These are phyloP conservation scores for Vulpes lagopus DNA, from an alignment of 2,113 vertebrate species.

Conservation along the genomic window DNA sequence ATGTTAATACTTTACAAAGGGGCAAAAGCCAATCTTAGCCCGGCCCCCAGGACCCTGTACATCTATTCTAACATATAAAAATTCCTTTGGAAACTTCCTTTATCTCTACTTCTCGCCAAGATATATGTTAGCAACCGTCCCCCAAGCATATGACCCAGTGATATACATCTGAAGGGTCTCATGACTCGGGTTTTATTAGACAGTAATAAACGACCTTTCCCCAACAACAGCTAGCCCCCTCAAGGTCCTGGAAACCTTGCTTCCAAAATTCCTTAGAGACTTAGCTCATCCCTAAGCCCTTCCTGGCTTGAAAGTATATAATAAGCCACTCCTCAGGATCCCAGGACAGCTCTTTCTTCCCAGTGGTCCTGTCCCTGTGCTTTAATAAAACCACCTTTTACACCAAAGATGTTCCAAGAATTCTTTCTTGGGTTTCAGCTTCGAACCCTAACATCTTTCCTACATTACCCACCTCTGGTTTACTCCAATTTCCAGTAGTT, in stretches of 20 bases:
- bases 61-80: neutral
- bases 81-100: neutral
- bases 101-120: neutral
- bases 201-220: neutral
- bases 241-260: neutral
- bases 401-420: neutral
- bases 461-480: neutral
- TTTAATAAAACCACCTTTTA: neutral
- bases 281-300: neutral
- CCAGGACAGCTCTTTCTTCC: neutral
- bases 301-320: neutral
- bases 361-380: neutral
- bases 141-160: neutral
- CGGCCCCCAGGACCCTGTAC: neutral
- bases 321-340: neutral
- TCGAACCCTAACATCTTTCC: neutral
- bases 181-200: neutral
- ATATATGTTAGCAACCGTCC: neutral
- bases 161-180: neutral
- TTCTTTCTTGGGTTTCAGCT: neutral
- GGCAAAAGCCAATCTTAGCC: neutral
- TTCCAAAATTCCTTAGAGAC: neutral
- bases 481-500: neutral
- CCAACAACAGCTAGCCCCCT: neutral
- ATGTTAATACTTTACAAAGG: neutral